These are phyloP conservation scores for Dinoponera quadriceps DNA, from an alignment of 1,140 invertebrate species.

Conservation along the genomic window DNA sequence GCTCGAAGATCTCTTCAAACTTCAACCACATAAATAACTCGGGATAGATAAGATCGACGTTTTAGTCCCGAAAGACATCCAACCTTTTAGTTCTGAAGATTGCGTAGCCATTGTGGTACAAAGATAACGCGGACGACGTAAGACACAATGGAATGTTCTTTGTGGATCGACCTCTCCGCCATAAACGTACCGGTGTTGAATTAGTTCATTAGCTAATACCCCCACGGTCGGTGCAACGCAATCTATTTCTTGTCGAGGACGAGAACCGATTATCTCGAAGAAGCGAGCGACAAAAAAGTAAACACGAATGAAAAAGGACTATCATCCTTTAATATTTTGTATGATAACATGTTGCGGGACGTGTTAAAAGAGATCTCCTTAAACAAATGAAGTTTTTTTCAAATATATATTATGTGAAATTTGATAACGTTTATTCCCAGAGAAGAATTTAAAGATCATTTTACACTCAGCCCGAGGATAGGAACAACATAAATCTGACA, in stretches of 20 bases:
- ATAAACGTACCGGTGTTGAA: slow-evolving; percentile 61
- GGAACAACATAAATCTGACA: neutral
- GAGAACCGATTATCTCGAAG: slow-evolving; percentile 4
- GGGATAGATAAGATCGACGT: neutral
- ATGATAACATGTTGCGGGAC: neutral
- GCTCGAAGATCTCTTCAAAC: too few relatives aligned
- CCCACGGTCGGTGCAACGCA: slow-evolving; percentile 30
- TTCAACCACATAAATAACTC: too few relatives aligned
- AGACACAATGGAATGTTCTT: slow-evolving; percentile 79
- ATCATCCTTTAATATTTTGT: neutral
- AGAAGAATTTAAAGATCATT: neutral
- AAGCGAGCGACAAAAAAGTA: neutral
- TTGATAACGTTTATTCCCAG: neutral
- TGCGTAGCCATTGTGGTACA: slow-evolving; percentile 29
- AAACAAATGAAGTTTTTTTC: neutral
- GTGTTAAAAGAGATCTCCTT: neutral
- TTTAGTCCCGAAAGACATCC: neutral
- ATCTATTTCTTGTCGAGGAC: neutral
- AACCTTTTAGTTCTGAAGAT: slow-evolving; percentile 5
- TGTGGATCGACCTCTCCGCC: slow-evolving; percentile 73
- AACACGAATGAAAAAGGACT: neutral
- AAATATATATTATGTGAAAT: neutral
- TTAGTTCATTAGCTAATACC: slow-evolving; percentile 73
- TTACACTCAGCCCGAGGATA: neutral
- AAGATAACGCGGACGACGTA: slow-evolving; percentile 69